Percentiles rank a stretch among this genome's conserved stretches.
phyloP scores from a whole-genome alignment of 1,140 invertebrate genomes.

The Drosophila nannoptera region DNA sequence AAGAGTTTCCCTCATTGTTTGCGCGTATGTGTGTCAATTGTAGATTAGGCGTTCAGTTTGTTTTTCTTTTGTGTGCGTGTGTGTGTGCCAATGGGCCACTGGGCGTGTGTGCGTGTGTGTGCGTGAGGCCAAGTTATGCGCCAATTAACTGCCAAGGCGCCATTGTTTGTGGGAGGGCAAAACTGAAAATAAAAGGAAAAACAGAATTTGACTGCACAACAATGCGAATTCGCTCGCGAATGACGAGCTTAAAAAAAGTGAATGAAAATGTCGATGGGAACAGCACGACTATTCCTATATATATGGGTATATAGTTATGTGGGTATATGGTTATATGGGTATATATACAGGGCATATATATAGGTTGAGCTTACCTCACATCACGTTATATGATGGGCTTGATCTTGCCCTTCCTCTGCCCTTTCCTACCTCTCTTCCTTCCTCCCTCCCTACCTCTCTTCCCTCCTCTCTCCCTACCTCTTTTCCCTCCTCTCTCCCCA shows the following conservation, averaged over 20 bases:
- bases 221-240: constrained; percentile 33
- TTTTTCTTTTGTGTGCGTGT: constrained; percentile 35
- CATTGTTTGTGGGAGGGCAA: constrained; percentile 35
- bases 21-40: constrained; percentile 70
- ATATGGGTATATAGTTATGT: not conserved
- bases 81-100: constrained; percentile 20
- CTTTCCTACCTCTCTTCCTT: no score
- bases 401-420: no score
- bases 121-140: constrained; percentile 53
- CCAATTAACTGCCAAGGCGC: constrained; percentile 55
- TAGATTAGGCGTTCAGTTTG: constrained; percentile 65
- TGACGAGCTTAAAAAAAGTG: constrained; percentile 20
- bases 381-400: no score
- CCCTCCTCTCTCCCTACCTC: no score
- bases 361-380: no score
- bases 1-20: constrained; percentile 59
- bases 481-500: no score
- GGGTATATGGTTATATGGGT: not conserved
- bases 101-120: constrained; percentile 16
- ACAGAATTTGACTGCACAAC: constrained; percentile 38
- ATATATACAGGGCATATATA: no score
- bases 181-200: constrained; percentile 14
- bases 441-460: no score
- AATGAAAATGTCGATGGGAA: not conserved
- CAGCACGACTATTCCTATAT: not conserved